These are phyloP conservation scores for Enteromius radiatus DNA, from an alignment of 2,797 vertebrate species.

Conservation along the genomic window DNA sequence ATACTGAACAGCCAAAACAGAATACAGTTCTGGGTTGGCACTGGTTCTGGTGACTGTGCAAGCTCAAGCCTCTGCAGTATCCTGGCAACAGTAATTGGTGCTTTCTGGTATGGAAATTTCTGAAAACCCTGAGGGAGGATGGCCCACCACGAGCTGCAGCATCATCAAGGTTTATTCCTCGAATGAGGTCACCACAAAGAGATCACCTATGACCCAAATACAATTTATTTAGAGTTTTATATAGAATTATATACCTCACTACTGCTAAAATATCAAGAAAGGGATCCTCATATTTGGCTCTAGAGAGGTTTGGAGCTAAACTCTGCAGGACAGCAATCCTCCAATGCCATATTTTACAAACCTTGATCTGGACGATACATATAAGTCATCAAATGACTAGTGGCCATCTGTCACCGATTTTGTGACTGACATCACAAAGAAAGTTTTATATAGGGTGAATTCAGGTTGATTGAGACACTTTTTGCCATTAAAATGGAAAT, in stretches of 20 bases:
- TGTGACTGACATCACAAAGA: not conserved
- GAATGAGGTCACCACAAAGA: constrained; percentile 3
- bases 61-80: constrained; percentile 25
- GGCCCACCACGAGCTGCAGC: constrained; percentile 4
- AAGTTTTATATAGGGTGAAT: not conserved
- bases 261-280: not conserved
- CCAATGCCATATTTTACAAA: not conserved
- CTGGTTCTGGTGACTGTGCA: constrained; percentile 22
- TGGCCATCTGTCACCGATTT: not conserved
- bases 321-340: not conserved
- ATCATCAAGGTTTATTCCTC: constrained; percentile 17
- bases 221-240: not conserved
- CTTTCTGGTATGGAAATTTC: constrained; percentile 28
- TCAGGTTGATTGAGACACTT: too few relatives aligned
- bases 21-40: constrained; percentile 16
- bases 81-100: constrained; percentile 33
- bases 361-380: not conserved
- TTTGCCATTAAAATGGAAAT: too few relatives aligned
- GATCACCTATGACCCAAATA: not conserved
- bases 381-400: not conserved
- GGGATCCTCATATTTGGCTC: not conserved
- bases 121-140: constrained; percentile 7
- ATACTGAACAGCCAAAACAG: constrained; percentile 17
- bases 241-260: not conserved
- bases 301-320: not conserved